phyloP scores from a whole-genome alignment of 2,797 vertebrate genomes.

The Zonotrichia albicollis region DNA sequence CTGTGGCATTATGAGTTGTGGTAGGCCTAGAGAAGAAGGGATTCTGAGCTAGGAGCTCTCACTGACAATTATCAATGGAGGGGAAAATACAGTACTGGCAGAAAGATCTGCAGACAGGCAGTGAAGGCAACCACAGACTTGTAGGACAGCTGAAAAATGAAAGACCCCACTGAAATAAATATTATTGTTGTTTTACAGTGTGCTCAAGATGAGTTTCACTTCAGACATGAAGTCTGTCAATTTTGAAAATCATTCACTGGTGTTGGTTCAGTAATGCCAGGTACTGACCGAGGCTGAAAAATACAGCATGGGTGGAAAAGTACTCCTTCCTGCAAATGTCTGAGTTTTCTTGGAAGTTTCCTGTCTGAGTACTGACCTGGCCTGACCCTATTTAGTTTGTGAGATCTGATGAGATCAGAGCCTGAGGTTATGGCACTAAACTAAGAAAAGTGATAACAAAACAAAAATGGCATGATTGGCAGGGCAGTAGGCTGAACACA shows the following conservation, averaged over 20 bases:
- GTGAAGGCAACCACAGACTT: background rate
- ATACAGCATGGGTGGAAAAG: background rate
- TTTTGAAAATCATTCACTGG: background rate
- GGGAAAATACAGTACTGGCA: background rate
- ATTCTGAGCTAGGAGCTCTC: background rate
- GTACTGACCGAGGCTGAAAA: background rate
- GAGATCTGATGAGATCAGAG: conserved; percentile 58
- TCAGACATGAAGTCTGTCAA: background rate
- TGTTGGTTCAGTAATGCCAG: background rate
- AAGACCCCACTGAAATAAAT: background rate
- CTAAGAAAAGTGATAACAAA: conserved; percentile 69
- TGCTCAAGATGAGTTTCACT: background rate
- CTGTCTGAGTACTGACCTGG: conserved; percentile 15
- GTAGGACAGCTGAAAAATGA: background rate
- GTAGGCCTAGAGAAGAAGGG: background rate
- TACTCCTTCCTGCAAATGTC: background rate
- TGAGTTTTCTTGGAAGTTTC: conserved; percentile 57
- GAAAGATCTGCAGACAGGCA: background rate
- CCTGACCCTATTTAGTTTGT: conserved; percentile 40
- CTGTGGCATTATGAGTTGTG: background rate
- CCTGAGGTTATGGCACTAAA: conserved; percentile 52
- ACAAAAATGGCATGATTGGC: conserved; percentile 62
- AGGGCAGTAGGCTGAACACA: conserved; percentile 41
- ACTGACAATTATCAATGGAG: background rate
- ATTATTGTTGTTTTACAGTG: background rate